Evolutionary conservation across 2,113 vertebrate genomes (phyloP).

Genomic region (Lepus timidus): DNA sequence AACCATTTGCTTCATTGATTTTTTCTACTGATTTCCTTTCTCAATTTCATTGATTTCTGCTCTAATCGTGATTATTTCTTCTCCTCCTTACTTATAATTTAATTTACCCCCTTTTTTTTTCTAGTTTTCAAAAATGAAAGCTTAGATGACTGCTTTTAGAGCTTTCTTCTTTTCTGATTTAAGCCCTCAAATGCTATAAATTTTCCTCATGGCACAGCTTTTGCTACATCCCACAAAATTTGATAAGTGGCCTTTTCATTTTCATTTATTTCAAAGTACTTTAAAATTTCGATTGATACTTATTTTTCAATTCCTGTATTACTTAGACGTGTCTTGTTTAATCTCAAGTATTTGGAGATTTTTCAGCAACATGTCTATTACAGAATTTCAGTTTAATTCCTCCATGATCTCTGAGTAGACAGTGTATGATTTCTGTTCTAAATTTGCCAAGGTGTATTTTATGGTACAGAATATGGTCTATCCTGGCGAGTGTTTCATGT

Average conservation of each 20-base stretch:
- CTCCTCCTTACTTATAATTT: background rate
- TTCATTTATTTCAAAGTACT: background rate
- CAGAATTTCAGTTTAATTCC: conserved; percentile 18
- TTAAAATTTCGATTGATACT: background rate
- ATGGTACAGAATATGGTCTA: background rate
- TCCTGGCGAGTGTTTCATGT: background rate
- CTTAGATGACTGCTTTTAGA: background rate
- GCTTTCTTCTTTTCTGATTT: background rate
- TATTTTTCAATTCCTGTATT: background rate
- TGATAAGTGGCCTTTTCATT: background rate
- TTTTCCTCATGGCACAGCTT: background rate
- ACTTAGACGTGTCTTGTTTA: background rate
- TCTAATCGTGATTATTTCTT: background rate
- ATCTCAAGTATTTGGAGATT: background rate
- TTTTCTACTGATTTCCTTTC: background rate
- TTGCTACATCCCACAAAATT: background rate
- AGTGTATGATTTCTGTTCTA: background rate
- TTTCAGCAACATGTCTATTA: background rate
- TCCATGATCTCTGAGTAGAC: background rate
- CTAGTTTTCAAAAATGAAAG: background rate
- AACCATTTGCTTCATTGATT: background rate
- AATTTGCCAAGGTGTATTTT: background rate
- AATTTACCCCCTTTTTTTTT: background rate
- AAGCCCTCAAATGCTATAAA: background rate
- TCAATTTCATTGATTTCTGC: background rate